Percentiles rank a stretch among this genome's conserved stretches.
These are phyloP conservation scores for Megamerina dolium DNA, from an alignment of 2,888 invertebrate species.

Conservation along the genomic window DNA sequence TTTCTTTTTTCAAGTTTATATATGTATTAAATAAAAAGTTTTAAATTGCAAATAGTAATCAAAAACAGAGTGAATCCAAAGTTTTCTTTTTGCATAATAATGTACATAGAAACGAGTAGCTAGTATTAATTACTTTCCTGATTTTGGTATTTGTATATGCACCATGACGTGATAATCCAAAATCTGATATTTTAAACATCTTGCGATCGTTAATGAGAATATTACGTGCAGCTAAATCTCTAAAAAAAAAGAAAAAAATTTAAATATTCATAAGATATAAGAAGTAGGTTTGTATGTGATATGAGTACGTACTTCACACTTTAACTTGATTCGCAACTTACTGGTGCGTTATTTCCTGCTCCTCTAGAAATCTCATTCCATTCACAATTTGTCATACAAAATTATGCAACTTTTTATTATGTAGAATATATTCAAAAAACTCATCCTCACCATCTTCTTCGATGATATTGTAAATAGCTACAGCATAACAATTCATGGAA, in stretches of 20 bases:
- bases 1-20: no score
- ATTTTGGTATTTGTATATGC: conserved; percentile 60
- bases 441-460: conserved; percentile 26
- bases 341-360: conserved; percentile 66
- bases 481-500: conserved; percentile 48
- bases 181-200: conserved; percentile 73
- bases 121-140: conserved; percentile 28
- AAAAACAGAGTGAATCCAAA: background rate
- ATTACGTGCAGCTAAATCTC: conserved; percentile 77
- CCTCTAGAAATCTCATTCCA: conserved; percentile 74
- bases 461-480: conserved; percentile 42
- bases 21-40: no score
- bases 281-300: conserved; percentile 3
- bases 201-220: conserved; percentile 68
- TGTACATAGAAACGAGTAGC: background rate
- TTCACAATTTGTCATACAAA: conserved; percentile 75
- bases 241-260: conserved; percentile 28
- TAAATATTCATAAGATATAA: background rate
- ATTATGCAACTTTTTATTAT: conserved; percentile 57
- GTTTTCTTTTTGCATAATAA: background rate
- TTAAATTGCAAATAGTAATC: background rate
- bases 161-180: conserved; percentile 70
- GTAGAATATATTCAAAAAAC: conserved; percentile 45
- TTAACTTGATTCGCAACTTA: conserved; percentile 35
- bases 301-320: no score